These are phyloP conservation scores for Orchesellides sinensis DNA, from an alignment of 2,888 invertebrate species.

Conservation along the genomic window DNA sequence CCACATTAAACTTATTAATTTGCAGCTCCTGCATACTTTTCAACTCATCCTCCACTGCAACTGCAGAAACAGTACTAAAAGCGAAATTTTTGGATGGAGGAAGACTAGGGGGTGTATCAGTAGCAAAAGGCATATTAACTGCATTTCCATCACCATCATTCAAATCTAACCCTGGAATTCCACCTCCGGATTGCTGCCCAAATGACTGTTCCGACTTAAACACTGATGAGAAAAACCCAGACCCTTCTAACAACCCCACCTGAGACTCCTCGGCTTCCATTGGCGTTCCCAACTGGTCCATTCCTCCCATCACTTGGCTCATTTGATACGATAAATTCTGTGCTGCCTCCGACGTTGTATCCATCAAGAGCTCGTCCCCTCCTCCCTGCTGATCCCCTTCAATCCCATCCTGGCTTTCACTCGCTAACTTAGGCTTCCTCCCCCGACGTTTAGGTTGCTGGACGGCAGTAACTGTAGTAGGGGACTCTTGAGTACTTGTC, in stretches of 20 bases:
- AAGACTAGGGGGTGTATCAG: background rate
- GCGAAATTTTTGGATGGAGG: background rate
- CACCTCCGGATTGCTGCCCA: conserved; percentile 2
- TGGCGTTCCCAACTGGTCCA: background rate
- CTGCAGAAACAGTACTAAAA: background rate
- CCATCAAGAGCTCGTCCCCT: background rate
- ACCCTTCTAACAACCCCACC: background rate
- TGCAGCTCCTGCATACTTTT: conserved; percentile 28
- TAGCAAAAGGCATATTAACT: too few relatives aligned
- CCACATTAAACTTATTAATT: too few relatives aligned
- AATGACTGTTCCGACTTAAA: conserved; percentile 22
- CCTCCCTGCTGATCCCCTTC: too few relatives aligned
- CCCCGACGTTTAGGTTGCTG: conserved; percentile 36
- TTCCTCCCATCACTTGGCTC: background rate
- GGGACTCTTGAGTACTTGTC: background rate
- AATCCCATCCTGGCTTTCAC: conserved; percentile 29
- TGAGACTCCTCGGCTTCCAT: conserved; percentile 32
- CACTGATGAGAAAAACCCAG: conserved; percentile 33
- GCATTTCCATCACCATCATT: conserved; percentile 31
- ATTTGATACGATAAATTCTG: background rate
- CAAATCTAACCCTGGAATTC: conserved; percentile 45
- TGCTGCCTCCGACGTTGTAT: background rate
- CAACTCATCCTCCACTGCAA: conserved; percentile 29
- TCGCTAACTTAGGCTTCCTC: conserved; percentile 12
- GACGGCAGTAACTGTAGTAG: background rate